phyloP scores from a whole-genome alignment of 2,113 vertebrate species.

The Ciconia boyciana region DNA sequence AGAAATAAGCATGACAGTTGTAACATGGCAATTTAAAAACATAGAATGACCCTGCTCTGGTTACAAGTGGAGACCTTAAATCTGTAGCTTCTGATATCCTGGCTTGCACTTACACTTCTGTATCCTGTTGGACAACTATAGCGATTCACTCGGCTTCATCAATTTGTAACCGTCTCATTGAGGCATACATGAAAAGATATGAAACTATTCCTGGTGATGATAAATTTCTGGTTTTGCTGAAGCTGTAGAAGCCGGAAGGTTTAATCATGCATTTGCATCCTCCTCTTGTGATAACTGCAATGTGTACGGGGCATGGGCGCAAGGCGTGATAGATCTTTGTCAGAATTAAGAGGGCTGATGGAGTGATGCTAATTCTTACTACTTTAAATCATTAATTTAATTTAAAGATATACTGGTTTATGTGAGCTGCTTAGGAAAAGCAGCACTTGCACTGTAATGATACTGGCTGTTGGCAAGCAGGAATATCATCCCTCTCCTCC shows the following conservation, averaged over 20 bases:
- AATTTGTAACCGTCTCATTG: background rate
- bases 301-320: rapidly evolving
- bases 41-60: background rate
- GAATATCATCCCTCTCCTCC: background rate
- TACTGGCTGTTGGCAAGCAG: background rate
- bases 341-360: background rate
- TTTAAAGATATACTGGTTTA: background rate
- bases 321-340: background rate
- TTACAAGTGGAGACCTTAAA: background rate
- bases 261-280: background rate
- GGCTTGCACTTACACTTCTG: background rate
- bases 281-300: background rate
- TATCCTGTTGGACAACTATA: background rate
- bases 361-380: background rate
- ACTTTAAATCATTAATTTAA: background rate
- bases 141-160: background rate
- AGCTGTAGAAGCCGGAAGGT: background rate
- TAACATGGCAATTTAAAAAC: background rate
- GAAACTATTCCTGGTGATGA: background rate
- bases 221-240: background rate
- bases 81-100: background rate
- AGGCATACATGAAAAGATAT: background rate
- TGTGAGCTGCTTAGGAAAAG: background rate
- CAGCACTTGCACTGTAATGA: background rate
- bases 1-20: background rate